Conservation (phyloP, 2,113 vertebrate genomes). For the Girardinichthys multiradiatus region DNA sequence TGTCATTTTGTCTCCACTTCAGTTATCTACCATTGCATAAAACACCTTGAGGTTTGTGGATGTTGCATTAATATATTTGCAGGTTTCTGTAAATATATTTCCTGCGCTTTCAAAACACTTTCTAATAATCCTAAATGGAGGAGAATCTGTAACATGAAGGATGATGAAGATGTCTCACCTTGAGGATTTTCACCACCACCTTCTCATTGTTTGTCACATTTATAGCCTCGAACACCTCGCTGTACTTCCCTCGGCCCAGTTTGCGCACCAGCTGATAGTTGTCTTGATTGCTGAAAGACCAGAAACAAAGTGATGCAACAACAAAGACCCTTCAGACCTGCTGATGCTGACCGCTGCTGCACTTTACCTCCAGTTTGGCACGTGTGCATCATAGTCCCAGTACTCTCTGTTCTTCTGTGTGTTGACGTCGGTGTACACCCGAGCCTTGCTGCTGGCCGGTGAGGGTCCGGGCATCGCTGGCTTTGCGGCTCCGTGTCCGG, state of each 20-base stretch:
- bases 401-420: conserved; percentile 95
- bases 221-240: conserved; percentile 98
- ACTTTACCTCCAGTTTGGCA: conserved; percentile 93
- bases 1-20: too few relatives aligned
- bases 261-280: conserved; percentile 98
- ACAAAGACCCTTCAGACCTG: not conserved
- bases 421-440: conserved; percentile 97
- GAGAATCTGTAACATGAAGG: not conserved
- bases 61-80: too few relatives aligned
- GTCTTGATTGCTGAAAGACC: conserved; percentile 90
- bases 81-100: too few relatives aligned
- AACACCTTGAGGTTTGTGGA: too few relatives aligned
- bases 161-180: conserved; percentile 80
- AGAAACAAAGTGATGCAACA: not conserved
- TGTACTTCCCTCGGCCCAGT: conserved; percentile 96
- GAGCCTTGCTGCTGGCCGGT: conserved; percentile 91
- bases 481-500: conserved; percentile 67
- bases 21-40: too few relatives aligned
- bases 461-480: conserved; percentile 94
- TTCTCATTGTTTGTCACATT: conserved; percentile 98
- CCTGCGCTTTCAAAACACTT: not conserved
- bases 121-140: not conserved
- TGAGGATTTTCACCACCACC: conserved; percentile 98
- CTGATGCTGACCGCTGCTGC: not conserved
- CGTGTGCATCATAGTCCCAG: conserved; percentile 96